Evolutionary conservation across 2,888 invertebrate species (phyloP).

Genomic region (Pyrrhia umbra): DNA sequence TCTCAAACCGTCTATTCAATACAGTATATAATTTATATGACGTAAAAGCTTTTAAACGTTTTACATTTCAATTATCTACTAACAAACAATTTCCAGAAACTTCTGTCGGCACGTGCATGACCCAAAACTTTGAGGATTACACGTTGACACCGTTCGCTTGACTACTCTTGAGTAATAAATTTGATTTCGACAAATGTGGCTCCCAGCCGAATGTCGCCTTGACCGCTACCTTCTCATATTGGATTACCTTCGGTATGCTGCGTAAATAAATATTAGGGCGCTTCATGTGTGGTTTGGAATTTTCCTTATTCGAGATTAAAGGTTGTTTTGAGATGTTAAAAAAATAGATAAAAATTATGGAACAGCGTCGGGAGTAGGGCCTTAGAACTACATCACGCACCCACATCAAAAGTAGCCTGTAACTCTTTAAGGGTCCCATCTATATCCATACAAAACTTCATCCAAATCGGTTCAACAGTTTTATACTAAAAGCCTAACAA

Average conservation of each 20-base stretch:
- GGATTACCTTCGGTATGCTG: conserved; percentile 59
- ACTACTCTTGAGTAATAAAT: conserved; percentile 65
- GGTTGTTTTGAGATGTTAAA: conserved; percentile 18
- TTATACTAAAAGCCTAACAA: no score
- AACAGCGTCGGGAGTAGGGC: no score
- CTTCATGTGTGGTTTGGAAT: conserved; percentile 41
- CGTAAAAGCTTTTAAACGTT: conserved; percentile 1
- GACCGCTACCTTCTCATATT: conserved; percentile 61
- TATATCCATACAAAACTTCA: no score
- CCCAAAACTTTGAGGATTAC: conserved; percentile 64
- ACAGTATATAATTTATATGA: background rate
- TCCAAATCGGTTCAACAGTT: no score
- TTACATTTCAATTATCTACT: conserved; percentile 29
- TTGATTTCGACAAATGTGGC: conserved; percentile 65
- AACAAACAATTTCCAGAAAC: conserved; percentile 38
- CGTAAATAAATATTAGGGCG: conserved; percentile 50
- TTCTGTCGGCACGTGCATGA: conserved; percentile 42
- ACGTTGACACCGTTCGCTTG: conserved; percentile 67
- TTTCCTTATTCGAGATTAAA: conserved; percentile 49
- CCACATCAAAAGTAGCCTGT: no score
- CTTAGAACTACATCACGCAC: no score
- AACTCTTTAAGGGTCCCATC: no score
- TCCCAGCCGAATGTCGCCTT: conserved; percentile 51
- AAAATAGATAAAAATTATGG: no score
- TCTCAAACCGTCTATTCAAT: no score